phyloP scores from a whole-genome alignment of 2,888 invertebrate species.

The Lacanobia oleracea region DNA sequence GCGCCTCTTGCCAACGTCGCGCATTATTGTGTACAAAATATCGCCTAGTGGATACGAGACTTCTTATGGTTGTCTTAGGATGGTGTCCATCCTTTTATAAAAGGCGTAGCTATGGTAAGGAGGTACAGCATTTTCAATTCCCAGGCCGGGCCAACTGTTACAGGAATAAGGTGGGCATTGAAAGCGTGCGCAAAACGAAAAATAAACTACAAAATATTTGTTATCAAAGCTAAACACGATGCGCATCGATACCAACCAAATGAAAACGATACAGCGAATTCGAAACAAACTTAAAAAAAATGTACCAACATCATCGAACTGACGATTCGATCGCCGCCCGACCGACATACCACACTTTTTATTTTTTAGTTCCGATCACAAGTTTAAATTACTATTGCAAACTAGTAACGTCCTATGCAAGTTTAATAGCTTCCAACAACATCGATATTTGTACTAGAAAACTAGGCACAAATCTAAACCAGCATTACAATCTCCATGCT shows the following conservation, averaged over 20 bases:
- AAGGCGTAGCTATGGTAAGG: no score
- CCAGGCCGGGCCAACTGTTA: no score
- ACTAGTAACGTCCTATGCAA: slow-evolving; percentile 76
- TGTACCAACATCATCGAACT: slow-evolving; percentile 42
- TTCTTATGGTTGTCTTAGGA: no score
- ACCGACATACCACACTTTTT: slow-evolving; percentile 69
- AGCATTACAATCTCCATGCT: fast-evolving
- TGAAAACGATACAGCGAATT: slow-evolving; percentile 31
- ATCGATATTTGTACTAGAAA: slow-evolving; percentile 58
- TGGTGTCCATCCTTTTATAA: no score
- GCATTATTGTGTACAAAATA: no score
- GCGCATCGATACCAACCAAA: slow-evolving; percentile 24
- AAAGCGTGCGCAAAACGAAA: not conserved
- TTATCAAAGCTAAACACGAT: slow-evolving; percentile 23
- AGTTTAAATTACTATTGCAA: slow-evolving; percentile 85
- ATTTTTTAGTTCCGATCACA: slow-evolving; percentile 78
- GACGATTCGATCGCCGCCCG: slow-evolving; percentile 55
- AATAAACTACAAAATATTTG: not conserved
- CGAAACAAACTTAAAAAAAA: slow-evolving; percentile 25
- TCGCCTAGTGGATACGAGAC: no score
- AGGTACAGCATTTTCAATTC: no score
- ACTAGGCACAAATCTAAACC: slow-evolving; percentile 1
- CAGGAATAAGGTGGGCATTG: no score
- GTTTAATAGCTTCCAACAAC: slow-evolving; percentile 77
- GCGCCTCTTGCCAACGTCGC: no score